These are phyloP conservation scores for Tromatobia lineatoria DNA, from an alignment of 2,888 invertebrate genomes.

Conservation along the genomic window DNA sequence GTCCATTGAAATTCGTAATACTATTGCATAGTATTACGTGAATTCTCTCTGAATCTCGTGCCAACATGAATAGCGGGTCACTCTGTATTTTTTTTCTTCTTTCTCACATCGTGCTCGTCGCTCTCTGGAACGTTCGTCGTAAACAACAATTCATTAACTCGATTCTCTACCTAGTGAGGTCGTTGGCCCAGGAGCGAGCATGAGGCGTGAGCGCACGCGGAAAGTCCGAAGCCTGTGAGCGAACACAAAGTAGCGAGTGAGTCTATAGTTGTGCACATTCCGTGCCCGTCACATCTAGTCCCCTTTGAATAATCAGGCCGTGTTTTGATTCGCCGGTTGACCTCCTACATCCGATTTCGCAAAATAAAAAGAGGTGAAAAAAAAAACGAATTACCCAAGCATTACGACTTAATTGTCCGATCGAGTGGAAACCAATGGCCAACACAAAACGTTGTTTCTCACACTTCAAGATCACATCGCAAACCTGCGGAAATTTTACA, in stretches of 20 bases:
- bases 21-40: slow-evolving; percentile 7
- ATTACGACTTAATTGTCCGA: slow-evolving; percentile 5
- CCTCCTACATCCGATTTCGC: not conserved
- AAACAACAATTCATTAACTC: slow-evolving; percentile 73
- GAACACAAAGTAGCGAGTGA: not conserved
- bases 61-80: slow-evolving; percentile 73
- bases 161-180: slow-evolving; percentile 67
- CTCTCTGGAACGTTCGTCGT: slow-evolving; percentile 69
- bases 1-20: not conserved
- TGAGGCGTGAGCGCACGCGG: slow-evolving; percentile 41
- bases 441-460: not conserved
- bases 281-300: not conserved
- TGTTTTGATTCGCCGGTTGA: slow-evolving; percentile 12
- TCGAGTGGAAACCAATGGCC: not conserved
- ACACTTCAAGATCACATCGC: not conserved
- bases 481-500: not conserved
- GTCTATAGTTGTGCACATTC: slow-evolving; percentile 21
- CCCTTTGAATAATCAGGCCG: slow-evolving; percentile 18
- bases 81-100: slow-evolving; percentile 28
- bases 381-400: not conserved
- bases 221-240: slow-evolving; percentile 23
- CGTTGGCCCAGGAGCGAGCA: slow-evolving; percentile 66
- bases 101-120: slow-evolving; percentile 48
- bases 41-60: not conserved
- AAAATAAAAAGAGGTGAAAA: not conserved